Base-by-base conservation (phyloP, 1,140 invertebrate genomes). In the Eriocheir sinensis region DNA sequence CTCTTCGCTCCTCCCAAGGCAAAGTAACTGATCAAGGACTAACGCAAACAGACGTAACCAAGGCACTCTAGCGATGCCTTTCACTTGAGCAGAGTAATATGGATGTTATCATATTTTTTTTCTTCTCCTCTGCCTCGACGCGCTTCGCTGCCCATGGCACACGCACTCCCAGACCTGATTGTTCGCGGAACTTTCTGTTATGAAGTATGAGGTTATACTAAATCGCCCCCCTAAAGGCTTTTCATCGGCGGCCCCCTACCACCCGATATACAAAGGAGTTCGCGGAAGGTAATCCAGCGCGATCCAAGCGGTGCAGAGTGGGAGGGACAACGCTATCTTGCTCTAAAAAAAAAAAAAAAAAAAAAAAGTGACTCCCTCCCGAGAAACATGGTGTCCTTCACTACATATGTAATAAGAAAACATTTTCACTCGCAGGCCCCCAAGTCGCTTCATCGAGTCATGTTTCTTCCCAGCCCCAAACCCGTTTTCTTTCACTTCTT, bases 241-340 rank as follows among this genome's bases (percentile, higher is more conserved):
- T 72, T 72, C 60, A 72, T n/a, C n/a, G n/a, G n/a, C 60, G 60
- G 60, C 27, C 17, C 60, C 60, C 60, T 21, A 72, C 88, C 88
- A 89, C 88, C 88, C 48, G 48, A 89, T 89, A 89, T 89, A 44
- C 88, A 89, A 89, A 44, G 48, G 40, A 41, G 88, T 89, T 89
- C 88, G 88, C 48, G 88, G 88, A 89, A 89, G 41, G 88, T 89
- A 89, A 89, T 89, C 88, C 88, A 48, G 36, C 40, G 88, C 27
- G 88, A 89, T 89, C 41, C 88, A 21, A 17, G 30, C 34, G 9
- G 88, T 89, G 88, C 27, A 72, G 60, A n/a, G 60, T 72, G 60
- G 60, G 60, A 72, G 60, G 60, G 60, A 72, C 6, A 72, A n/a
- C 27, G 60, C n/a, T 72, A n/a, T 72, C 60, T n/a, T 72, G 60